Base-by-base conservation (phyloP, 1,140 invertebrate genomes). In the Drosophila hydei region DNA sequence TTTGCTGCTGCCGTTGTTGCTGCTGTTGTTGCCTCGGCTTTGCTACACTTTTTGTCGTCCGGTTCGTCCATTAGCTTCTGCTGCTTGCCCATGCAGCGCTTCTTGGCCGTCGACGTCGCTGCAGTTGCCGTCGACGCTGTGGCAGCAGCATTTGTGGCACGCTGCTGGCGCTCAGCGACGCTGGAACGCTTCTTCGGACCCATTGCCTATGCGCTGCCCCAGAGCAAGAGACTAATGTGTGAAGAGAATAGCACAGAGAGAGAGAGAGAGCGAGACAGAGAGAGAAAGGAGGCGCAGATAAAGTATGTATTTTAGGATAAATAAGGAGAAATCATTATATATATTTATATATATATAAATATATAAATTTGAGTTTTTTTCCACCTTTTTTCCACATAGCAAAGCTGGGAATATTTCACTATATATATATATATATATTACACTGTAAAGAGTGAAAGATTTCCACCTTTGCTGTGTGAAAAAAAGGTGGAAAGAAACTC, bases 111-210 rank as follows among this genome's bases (percentile, higher is more conserved):
- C 14, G 48, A 45, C 12, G 76, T 45, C 0, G 69, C 11, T 23
- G 55, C 6, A 0, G 65, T 8, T 0, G 62, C 36, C 23, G 75
- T 43, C n/a, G 77, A 8, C 3, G 76, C 52, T 9, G 69, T 33
- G 14, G 79, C 42, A 27, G 78, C 45, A 14, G 67, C 64, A 2
- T 72, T 63, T 38, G 76, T 62, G 3, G 89, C 65, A 18, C 89
- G 89, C 52, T 89, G 89, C 12, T 75, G 62, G 42, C 89, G 89
- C 56, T 91, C 84, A 5, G 80, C 81, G 27, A 71, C 83, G 42
- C 59, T 83, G 63, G 79, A 70, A 68, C 89, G 85, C 58, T 91
- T 91, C 69, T 91, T 91, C 45, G 89, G 80, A 69, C 90, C 89
- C 89, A 91, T 91, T 48, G 52, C 42, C 33, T 40, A 58, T 65